phyloP scores from a whole-genome alignment of 37 sponge, comb jelly and placozoan species.

The Mnemiopsis leidyi region DNA sequence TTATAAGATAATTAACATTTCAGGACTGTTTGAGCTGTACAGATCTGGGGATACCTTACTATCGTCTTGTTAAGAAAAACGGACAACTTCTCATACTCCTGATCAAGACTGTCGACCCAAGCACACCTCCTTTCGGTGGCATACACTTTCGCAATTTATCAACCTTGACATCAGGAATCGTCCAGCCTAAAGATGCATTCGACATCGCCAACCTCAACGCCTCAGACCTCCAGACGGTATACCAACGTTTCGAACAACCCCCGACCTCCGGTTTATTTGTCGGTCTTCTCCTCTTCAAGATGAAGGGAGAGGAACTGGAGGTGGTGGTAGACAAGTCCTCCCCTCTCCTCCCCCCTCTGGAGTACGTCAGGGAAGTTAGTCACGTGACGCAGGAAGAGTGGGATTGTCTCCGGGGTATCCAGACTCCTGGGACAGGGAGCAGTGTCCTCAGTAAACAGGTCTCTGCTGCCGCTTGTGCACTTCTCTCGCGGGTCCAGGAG shows the following conservation, averaged over 20 bases:
- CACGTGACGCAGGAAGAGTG: slow-evolving; percentile 57
- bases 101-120: not conserved
- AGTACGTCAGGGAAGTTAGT: slow-evolving; percentile 42
- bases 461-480: slow-evolving; percentile 46
- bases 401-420: not conserved
- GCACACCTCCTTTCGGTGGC: slow-evolving; percentile 8
- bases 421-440: not conserved
- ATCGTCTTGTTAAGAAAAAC: slow-evolving; percentile 32
- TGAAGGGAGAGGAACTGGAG: slow-evolving; percentile 63
- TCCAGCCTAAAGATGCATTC: slow-evolving; percentile 41
- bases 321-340: slow-evolving; percentile 39
- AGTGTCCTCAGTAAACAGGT: slow-evolving; percentile 6
- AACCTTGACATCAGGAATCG: not conserved
- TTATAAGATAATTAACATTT: not conserved
- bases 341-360: slow-evolving; percentile 48
- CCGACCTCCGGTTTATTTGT: slow-evolving; percentile 35
- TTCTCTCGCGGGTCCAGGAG: slow-evolving; percentile 42
- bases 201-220: slow-evolving; percentile 59
- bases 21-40: slow-evolving; percentile 18
- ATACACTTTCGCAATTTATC: slow-evolving; percentile 14
- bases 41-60: slow-evolving; percentile 29
- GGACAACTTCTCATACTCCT: slow-evolving; percentile 50
- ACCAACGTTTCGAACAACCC: not conserved
- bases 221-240: slow-evolving; percentile 52
- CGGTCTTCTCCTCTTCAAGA: slow-evolving; percentile 48